Conservation (phyloP, 2,888 invertebrate genomes). For the Charanyca ferruginea region DNA sequence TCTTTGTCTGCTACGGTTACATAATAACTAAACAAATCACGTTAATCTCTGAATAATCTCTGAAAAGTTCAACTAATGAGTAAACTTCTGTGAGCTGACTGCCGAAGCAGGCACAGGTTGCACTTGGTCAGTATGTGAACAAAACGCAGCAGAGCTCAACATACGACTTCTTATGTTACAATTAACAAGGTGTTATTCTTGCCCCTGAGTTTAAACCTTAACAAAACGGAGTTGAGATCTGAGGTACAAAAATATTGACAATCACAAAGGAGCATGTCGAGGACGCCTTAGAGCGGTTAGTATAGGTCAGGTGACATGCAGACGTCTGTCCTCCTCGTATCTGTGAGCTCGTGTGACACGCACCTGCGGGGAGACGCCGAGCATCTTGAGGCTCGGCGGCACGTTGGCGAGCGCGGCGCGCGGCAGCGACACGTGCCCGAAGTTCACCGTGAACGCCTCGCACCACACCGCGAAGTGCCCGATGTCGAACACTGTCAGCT, state of each 20-base stretch:
- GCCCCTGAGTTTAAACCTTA: no score
- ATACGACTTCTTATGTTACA: no score
- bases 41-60: background rate
- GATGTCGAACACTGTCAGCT: conserved; percentile 97
- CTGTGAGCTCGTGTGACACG: conserved; percentile 4
- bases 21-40: background rate
- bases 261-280: no score
- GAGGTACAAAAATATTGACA: no score
- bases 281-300: no score
- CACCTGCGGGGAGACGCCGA: conserved; percentile 98
- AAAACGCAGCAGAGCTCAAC: background rate
- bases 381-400: conserved; percentile 97
- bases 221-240: no score
- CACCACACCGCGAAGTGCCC: conserved; percentile 98
- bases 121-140: background rate
- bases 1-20: no score
- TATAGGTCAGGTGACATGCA: no score
- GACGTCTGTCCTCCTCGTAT: no score
- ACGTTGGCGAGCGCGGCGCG: conserved; percentile 93
- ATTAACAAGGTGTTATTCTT: no score
- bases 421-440: conserved; percentile 96
- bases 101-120: background rate
- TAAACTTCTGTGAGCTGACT: background rate
- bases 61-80: background rate
- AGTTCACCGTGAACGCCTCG: conserved; percentile 97